Base-by-base conservation (phyloP, 2,797 vertebrate species). In the Falco berigora region DNA sequence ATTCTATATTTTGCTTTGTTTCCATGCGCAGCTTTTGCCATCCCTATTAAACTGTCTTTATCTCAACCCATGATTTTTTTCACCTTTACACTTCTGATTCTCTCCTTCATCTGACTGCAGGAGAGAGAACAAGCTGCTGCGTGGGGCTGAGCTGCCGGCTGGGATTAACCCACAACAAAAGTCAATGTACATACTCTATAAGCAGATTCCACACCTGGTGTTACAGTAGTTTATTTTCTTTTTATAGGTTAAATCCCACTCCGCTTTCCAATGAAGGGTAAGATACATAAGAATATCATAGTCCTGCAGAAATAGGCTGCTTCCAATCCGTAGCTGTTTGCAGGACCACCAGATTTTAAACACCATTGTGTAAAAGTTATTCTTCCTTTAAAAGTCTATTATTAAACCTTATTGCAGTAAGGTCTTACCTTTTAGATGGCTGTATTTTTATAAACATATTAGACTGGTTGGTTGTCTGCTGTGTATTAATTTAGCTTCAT, bases 51-150 rank as follows among this genome's bases (percentile, higher is more conserved):
- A 28, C 12, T 63, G 7, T 32, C 16, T 74, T 88, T 53, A 42
- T n/a, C 44, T 76, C 34, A 46, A 28, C 12, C 3, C 12, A 13
- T 0, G 1, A 18, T 9, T 61, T 64, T 61, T 64, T 28, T 61
- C 12, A 27, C 20, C 56, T 94, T 23, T 22, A 30, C 9, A 7
- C 21, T 66, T 34, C 10, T 1, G 3, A 9, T 67, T 67, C 3
- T 76, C 25, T 78, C 6, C 3, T 5, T 4, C 4, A 8, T 8
- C 13, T 23, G 8, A 6, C 8, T 36, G 16, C 0, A 3, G 20
- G 3, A 15, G 7, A 71, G 14, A 7, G 17, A 68, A 16, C 1
- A 1, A 36, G 12, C 6, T 6, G 6, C 34, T 75, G 15, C 36
- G 28, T 17, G 19, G 18, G 4, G 3, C 20, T n/a, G 23, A 36